Conservation (phyloP, 2,113 vertebrate species). For the Rousettus leschenaultii region DNA sequence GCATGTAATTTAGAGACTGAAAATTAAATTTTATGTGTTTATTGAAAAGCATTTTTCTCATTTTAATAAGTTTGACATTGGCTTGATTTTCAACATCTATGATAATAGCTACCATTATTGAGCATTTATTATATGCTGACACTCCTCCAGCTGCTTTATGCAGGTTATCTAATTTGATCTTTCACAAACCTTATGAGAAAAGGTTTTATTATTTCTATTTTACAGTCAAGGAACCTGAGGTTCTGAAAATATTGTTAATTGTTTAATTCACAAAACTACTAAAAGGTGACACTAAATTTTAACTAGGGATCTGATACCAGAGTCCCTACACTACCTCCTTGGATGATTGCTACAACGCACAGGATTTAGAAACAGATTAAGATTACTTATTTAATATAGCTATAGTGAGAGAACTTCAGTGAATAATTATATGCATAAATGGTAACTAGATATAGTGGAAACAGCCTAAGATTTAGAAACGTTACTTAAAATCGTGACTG, state of each 20-base stretch:
- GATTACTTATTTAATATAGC: neutral
- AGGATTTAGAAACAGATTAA: neutral
- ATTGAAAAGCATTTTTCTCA: neutral
- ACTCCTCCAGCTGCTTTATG: neutral
- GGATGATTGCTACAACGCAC: neutral
- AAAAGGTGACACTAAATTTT: neutral
- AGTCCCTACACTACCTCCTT: neutral
- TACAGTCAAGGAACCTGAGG: neutral
- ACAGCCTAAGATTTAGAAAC: neutral
- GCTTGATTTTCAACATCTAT: constrained; percentile 14
- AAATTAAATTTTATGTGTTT: neutral
- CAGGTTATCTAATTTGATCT: neutral
- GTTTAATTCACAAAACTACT: neutral
- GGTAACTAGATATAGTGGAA: neutral
- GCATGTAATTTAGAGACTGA: neutral
- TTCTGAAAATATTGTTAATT: neutral
- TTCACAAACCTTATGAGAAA: neutral
- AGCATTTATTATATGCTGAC: neutral
- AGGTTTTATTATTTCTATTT: neutral
- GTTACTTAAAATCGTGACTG: neutral
- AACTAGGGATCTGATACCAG: neutral
- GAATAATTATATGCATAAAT: neutral
- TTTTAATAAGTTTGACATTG: neutral
- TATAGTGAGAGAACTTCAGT: neutral
- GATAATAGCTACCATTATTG: neutral